Percentiles rank a stretch among this genome's conserved stretches.
phyloP scores from a whole-genome alignment of 2,888 invertebrate genomes.

The Drosophila gaucha region DNA sequence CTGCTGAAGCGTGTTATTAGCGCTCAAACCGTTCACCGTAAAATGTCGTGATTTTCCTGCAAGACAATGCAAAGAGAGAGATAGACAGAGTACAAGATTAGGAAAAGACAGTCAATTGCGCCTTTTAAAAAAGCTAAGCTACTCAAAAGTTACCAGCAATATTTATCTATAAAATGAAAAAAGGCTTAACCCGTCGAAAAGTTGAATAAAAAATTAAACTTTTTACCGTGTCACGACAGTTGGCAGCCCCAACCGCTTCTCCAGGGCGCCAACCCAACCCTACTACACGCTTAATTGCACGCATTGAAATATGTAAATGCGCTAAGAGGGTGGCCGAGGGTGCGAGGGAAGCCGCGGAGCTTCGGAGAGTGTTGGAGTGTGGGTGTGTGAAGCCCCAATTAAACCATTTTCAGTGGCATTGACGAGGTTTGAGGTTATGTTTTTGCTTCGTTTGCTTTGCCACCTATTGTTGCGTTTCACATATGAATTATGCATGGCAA shows the following conservation, averaged over 20 bases:
- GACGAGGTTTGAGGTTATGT: slow-evolving; percentile 66
- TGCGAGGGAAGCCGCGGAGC: too few relatives aligned
- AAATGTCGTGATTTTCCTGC: slow-evolving; percentile 92
- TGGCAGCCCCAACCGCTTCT: slow-evolving; percentile 17
- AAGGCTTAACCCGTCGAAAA: slow-evolving; percentile 24
- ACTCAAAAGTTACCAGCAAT: slow-evolving; percentile 16
- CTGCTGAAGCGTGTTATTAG: slow-evolving; percentile 80
- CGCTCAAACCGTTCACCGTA: slow-evolving; percentile 86
- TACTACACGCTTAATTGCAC: slow-evolving; percentile 69
- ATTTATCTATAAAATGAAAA: slow-evolving; percentile 11
- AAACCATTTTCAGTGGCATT: slow-evolving; percentile 74
- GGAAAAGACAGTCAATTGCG: too few relatives aligned
- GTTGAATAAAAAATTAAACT: slow-evolving; percentile 45
- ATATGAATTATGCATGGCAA: slow-evolving; percentile 80
- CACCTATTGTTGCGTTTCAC: slow-evolving; percentile 77
- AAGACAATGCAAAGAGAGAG: slow-evolving; percentile 5
- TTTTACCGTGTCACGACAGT: slow-evolving; percentile 57
- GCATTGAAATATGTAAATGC: slow-evolving; percentile 82
- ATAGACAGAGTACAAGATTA: not conserved
- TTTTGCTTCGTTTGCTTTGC: slow-evolving; percentile 67
- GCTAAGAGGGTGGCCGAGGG: not conserved
- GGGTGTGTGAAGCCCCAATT: slow-evolving; percentile 66
- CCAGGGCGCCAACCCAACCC: not conserved
- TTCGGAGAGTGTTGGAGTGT: not conserved
- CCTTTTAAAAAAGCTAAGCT: not conserved